Base-by-base conservation (phyloP, 35 echinoderm and acorn worm species). In the Antedon bifida region DNA sequence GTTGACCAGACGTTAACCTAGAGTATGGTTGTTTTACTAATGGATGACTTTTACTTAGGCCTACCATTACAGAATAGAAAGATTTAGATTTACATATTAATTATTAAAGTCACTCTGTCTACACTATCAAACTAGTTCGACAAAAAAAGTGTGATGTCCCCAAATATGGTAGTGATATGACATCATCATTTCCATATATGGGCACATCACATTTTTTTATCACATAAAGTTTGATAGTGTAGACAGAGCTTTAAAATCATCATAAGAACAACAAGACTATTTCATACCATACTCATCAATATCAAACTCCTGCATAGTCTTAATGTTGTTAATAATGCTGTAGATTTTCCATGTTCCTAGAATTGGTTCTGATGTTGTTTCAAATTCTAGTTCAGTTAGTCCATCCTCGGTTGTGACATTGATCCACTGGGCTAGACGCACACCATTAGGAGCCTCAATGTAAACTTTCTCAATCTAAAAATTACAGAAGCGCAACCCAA, bases 241-340 rank as follows among this genome's bases (percentile, higher is more conserved):
- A 64, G 51, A 23, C 19, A 64, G 2, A 64, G 2, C 7, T 12
- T 16, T 64, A 78, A 78, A 33, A 78, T 34, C 26, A 28, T 35
- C 16, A 31, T 35, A 30, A 31, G 42, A 30, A 32, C 17, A 79
- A 31, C 31, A 87, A 35, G 26, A 31, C 4, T 75, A 75, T 30
- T 45, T 29, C 82, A 42, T 83, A 99, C 95, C 95, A 84, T 99
- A 99, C 84, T 99, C 91, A 2, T 89, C 88, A 14, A 99, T 88
- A 30, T 78, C 83, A 87, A 99, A 99, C 36, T 74, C 78, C 77
- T 84, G 29, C 31, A 34, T 39, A 0, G 42, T 74, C 74, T 36
- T 39, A n/a, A 79, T 56, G 13, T 82, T 84, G 35, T 90, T 74
- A 75, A 90, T 85, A 5, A 79, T 31, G 26, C 82, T 82, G 30